Base-by-base conservation (phyloP, 2,797 vertebrate species). In the Scleropages formosus region DNA sequence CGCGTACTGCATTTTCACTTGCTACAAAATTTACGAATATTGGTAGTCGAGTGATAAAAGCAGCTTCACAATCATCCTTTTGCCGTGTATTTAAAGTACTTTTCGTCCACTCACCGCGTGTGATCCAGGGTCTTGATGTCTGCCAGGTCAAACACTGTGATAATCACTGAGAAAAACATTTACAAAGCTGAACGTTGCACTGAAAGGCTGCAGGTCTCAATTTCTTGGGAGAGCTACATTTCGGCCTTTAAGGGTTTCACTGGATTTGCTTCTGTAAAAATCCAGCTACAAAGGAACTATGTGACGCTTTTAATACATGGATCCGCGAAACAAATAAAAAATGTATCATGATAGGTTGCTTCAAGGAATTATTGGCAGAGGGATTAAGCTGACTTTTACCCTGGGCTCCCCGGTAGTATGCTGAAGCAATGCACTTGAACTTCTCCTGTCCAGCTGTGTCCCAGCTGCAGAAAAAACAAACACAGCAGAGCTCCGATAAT, bases 391-490 rank as follows among this genome's bases (percentile, higher is more conserved):
- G 31, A 39, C 31, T 39, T 91, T 89, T 78, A 96, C 96, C 94
- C 84, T 96, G 93, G 78, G 95, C 93, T 18, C 94, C 95, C 87
- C 94, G 86, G 88, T 96, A 97, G 86, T 97, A 98, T 49, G 95
- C 91, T 74, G 94, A 95, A 3, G 95, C 93, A 10, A 97, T 95
- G 82, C 95, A 98, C 86, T 97, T 98, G 88, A 98, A 98, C 86
- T 96, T 97, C 81, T 98, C 96, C 84, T 98, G 95, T 18, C 96
- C 96, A 0, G 96, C 96, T 18, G 96, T 98, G 87, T 98, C 96
- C 96, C 96, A 98, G 87, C 96, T 98, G 81, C 65, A 80, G 20
- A 58, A n/a, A 56, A 16, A 46, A 22, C 51, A 49, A 18, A 39
- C 26, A 44, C 39, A 60, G 53, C 63, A 18, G 13, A 12, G n/a